These are phyloP conservation scores for Amia ocellicauda DNA, from an alignment of 2,113 vertebrate species.

Conservation along the genomic window DNA sequence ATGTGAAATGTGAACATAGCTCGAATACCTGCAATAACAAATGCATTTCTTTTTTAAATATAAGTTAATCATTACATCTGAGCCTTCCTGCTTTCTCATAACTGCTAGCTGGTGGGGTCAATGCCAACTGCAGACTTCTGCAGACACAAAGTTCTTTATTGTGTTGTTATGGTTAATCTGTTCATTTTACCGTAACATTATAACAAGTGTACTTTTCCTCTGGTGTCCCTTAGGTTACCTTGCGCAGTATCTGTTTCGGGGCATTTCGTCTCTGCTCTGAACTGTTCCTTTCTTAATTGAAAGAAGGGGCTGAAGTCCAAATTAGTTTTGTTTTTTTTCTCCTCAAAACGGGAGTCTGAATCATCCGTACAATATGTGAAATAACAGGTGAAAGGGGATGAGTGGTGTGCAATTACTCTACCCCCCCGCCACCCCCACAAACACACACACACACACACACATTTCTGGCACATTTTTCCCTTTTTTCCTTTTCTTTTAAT, in stretches of 20 bases:
- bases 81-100: conserved; percentile 40
- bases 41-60: neutral
- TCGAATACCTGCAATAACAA: neutral
- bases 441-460: no score
- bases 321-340: no score
- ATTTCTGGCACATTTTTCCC: no score
- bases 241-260: neutral
- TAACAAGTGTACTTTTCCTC: conserved; percentile 5
- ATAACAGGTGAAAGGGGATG: no score
- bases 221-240: neutral
- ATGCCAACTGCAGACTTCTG: conserved; percentile 29
- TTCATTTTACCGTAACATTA: conserved; percentile 26
- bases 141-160: conserved; percentile 37
- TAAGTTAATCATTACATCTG: conserved; percentile 51
- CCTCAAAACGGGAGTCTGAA: no score
- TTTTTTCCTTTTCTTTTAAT: no score
- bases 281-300: neutral
- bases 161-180: conserved; percentile 5
- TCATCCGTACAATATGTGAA: no score
- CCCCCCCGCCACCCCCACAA: no score
- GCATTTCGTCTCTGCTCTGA: neutral
- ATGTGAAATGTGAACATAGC: neutral
- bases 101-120: conserved; percentile 38
- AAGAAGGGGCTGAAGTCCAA: neutral
- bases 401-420: no score